phyloP scores from a whole-genome alignment of 1,140 invertebrate genomes.

The Pseudomyrmex gracilis region DNA sequence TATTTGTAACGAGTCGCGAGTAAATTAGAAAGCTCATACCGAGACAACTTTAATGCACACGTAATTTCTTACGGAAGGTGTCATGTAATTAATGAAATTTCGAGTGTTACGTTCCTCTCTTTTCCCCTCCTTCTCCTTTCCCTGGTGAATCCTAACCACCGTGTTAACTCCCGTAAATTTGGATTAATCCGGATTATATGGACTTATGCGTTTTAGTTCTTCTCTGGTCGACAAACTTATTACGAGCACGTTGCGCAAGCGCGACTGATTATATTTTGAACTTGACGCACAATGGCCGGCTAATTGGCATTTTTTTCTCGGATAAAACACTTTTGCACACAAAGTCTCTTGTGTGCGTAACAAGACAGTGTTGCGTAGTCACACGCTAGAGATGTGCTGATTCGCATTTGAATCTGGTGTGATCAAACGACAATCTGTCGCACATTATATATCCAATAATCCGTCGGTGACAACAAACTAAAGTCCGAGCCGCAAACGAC shows the following conservation, averaged over 20 bases:
- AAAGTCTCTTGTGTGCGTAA: not conserved
- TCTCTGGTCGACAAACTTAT: conserved; percentile 37
- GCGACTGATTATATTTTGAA: conserved; percentile 23
- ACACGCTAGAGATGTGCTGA: not conserved
- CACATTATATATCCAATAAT: conserved; percentile 24
- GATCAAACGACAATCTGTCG: conserved; percentile 28
- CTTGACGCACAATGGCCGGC: not conserved
- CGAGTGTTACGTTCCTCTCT: not conserved
- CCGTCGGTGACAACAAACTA: conserved; percentile 33
- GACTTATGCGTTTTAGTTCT: not conserved
- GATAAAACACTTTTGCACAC: not conserved
- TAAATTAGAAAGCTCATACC: not conserved
- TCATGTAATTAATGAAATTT: conserved; percentile 46
- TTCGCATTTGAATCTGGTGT: conserved; percentile 17
- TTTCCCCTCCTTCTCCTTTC: too few relatives aligned
- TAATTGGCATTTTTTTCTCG: conserved; percentile 2
- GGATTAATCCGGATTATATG: conserved; percentile 45
- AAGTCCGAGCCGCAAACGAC: conserved; percentile 36
- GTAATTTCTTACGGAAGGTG: conserved; percentile 12
- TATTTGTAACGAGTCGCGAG: not conserved
- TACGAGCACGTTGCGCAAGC: not conserved
- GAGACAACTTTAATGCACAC: not conserved
- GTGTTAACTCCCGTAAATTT: conserved; percentile 50
- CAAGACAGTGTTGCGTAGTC: too few relatives aligned
- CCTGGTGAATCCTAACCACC: not conserved